Evolutionary conservation across 2,797 vertebrate species (phyloP).

Genomic region (Falco biarmicus): DNA sequence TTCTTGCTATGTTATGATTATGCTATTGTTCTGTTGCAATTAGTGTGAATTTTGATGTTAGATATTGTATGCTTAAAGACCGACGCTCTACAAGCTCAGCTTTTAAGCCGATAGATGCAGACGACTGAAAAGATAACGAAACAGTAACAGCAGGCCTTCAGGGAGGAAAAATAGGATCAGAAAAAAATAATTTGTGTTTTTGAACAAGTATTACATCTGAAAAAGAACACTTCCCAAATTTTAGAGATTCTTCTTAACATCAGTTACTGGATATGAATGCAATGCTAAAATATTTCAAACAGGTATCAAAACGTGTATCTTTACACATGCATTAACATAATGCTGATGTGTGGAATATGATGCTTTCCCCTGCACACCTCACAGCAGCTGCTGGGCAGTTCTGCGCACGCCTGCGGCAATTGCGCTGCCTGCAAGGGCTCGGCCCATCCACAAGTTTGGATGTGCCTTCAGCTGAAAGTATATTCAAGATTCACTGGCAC

Average conservation of each 20-base stretch:
- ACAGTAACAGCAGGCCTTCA: neutral
- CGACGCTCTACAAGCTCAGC: neutral
- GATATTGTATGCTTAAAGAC: neutral
- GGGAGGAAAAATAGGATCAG: neutral
- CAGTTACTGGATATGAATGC: neutral
- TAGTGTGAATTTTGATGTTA: neutral
- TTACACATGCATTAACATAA: neutral
- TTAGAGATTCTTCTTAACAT: neutral
- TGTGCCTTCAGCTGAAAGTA: neutral
- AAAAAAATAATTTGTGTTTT: neutral
- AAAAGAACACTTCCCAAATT: neutral
- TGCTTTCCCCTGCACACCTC: neutral
- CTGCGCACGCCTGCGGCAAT: fast-evolving
- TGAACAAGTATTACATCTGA: neutral
- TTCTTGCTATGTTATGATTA: neutral
- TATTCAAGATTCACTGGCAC: neutral
- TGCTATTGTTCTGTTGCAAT: neutral
- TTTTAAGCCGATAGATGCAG: neutral
- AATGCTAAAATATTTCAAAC: neutral
- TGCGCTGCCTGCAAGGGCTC: neutral
- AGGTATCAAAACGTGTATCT: neutral
- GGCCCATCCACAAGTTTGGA: neutral
- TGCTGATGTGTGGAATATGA: neutral
- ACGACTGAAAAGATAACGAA: neutral
- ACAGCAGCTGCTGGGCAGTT: neutral